These are phyloP conservation scores for Drosophila histrio DNA, from an alignment of 2,888 invertebrate genomes.

Conservation along the genomic window DNA sequence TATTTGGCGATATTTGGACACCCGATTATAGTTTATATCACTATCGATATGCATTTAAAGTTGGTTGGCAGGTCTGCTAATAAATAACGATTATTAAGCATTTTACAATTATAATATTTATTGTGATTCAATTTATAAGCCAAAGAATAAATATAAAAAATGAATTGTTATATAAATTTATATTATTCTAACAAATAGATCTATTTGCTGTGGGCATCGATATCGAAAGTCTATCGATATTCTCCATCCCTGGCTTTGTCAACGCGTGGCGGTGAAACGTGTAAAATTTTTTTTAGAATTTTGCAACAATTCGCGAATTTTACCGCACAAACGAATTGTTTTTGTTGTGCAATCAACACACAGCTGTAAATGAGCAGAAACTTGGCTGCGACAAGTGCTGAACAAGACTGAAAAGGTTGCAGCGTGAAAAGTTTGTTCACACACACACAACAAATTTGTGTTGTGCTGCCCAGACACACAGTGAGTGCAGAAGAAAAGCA, in stretches of 20 bases:
- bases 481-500: slow-evolving; percentile 32
- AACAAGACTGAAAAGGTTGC: slow-evolving; percentile 35
- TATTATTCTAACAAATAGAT: not conserved
- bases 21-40: not conserved
- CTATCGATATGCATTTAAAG: slow-evolving; percentile 1
- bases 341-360: slow-evolving; percentile 9
- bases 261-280: slow-evolving; percentile 75
- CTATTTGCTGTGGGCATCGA: not conserved
- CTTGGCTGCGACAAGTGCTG: slow-evolving; percentile 7
- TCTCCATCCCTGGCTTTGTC: slow-evolving; percentile 54
- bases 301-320: slow-evolving; percentile 47
- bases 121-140: not conserved
- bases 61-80: slow-evolving; percentile 9
- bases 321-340: slow-evolving; percentile 37
- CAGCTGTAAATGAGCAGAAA: slow-evolving; percentile 11
- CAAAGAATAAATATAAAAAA: not conserved
- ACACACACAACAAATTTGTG: slow-evolving; percentile 30
- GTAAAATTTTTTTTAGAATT: slow-evolving; percentile 55
- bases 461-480: slow-evolving; percentile 57
- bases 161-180: not conserved
- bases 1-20: too few species aligned
- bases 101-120: too few species aligned
- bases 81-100: not conserved
- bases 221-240: slow-evolving; percentile 26
- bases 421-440: slow-evolving; percentile 33